These are phyloP conservation scores for Norana najaformis DNA, from an alignment of 2,888 invertebrate genomes.

Conservation along the genomic window DNA sequence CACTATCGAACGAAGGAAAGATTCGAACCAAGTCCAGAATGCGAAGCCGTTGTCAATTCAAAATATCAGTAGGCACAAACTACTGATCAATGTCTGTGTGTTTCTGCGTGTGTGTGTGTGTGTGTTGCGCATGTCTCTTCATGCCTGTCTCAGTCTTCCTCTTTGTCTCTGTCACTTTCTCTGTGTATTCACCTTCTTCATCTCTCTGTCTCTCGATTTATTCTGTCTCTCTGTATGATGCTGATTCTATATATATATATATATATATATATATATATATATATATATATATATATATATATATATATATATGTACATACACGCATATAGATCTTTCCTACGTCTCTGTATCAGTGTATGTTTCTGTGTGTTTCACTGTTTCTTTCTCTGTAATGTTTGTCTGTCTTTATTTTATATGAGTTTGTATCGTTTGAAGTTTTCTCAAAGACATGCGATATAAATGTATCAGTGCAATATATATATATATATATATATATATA, in stretches of 20 bases:
- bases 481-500: not conserved
- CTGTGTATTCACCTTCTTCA: not conserved
- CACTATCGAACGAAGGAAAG: constrained; percentile 52
- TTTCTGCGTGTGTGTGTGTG: not conserved
- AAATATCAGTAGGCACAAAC: constrained; percentile 58
- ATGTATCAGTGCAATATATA: not conserved
- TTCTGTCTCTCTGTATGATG: constrained; percentile 13
- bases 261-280: no score
- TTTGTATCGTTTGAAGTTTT: not conserved
- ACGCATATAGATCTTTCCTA: no score
- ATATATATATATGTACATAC: no score
- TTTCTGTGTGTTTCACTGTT: not conserved
- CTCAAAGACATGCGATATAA: not conserved
- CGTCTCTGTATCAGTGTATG: not conserved
- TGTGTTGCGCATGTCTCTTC: not conserved
- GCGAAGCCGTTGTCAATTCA: constrained; percentile 59
- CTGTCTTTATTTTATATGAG: not conserved
- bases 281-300: no score
- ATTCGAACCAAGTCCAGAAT: constrained; percentile 53
- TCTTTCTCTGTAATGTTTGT: not conserved
- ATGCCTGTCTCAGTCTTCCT: not conserved
- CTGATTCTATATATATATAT: no score
- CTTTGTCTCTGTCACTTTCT: not conserved
- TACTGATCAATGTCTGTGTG: not conserved
- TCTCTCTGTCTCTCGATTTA: not conserved